Percentiles rank a stretch among this genome's conserved stretches.
Conservation (phyloP, 2,888 invertebrate species). For the Lasioglossum oenotherae region DNA sequence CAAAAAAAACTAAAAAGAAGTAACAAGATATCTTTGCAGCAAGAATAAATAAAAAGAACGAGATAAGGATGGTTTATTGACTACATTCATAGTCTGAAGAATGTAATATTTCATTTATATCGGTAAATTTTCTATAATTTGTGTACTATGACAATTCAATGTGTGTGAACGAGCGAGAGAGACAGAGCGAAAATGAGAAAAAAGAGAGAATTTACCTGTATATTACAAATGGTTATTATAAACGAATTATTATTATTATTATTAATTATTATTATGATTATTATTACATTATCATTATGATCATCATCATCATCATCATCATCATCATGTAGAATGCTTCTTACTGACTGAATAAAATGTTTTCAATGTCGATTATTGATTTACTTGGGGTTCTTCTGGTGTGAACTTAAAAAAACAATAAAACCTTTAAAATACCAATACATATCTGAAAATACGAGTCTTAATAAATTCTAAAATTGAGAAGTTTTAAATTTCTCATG, state of each 20-base stretch:
- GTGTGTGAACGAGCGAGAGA: slow-evolving; percentile 62
- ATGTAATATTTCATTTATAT: slow-evolving; percentile 78
- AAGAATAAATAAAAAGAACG: slow-evolving; percentile 60
- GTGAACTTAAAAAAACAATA: background rate
- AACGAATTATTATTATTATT: slow-evolving; percentile 71
- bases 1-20: slow-evolving; percentile 64
- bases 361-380: slow-evolving; percentile 79
- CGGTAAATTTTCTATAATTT: slow-evolving; percentile 77
- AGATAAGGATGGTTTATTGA: slow-evolving; percentile 81
- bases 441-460: background rate
- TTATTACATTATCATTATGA: slow-evolving; percentile 68
- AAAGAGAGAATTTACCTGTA: slow-evolving; percentile 75
- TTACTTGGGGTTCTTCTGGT: slow-evolving; percentile 3
- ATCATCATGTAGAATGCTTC: slow-evolving; percentile 83
- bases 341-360: slow-evolving; percentile 84
- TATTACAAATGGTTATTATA: slow-evolving; percentile 79
- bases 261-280: slow-evolving; percentile 55
- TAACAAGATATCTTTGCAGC: slow-evolving; percentile 76
- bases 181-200: slow-evolving; percentile 47
- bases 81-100: slow-evolving; percentile 78
- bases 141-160: slow-evolving; percentile 75
- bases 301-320: slow-evolving; percentile 74
- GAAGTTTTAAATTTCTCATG: background rate
- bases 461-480: background rate
- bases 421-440: background rate